Evolutionary conservation across 2,113 vertebrate genomes (phyloP).

Genomic region (Larimichthys polyactis): DNA sequence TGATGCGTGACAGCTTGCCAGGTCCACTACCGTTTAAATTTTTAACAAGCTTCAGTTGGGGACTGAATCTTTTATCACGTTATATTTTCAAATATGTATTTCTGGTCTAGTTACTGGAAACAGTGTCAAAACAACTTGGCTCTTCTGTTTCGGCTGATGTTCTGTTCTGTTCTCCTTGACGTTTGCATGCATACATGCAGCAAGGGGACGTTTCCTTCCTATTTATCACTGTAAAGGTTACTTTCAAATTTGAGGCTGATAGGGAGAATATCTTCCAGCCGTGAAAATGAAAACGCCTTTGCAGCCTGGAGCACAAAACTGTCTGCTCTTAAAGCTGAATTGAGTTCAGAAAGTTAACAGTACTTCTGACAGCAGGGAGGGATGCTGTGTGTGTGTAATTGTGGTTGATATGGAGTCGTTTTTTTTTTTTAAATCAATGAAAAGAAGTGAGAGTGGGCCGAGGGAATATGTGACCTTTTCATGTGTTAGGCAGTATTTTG

Average conservation of each 20-base stretch:
- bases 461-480: slow-evolving; percentile 53
- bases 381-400: neutral
- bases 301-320: slow-evolving; percentile 6
- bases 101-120: slow-evolving; percentile 38
- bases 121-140: slow-evolving; percentile 27
- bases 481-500: slow-evolving; percentile 18
- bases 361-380: neutral
- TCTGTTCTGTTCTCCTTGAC: slow-evolving; percentile 17
- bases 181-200: neutral
- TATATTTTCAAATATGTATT: slow-evolving; percentile 27
- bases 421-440: slow-evolving; percentile 8
- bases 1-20: slow-evolving; percentile 14
- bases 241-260: slow-evolving; percentile 31
- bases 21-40: neutral
- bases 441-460: slow-evolving; percentile 2
- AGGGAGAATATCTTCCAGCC: slow-evolving; percentile 20
- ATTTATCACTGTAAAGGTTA: slow-evolving; percentile 45
- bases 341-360: slow-evolving; percentile 43
- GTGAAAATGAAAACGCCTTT: slow-evolving; percentile 26
- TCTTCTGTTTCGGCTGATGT: slow-evolving; percentile 18
- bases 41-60: slow-evolving; percentile 40
- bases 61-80: slow-evolving; percentile 16
- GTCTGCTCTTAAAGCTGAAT: neutral
- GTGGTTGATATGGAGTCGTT: neutral
- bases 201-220: neutral